Evolutionary conservation across 1,140 invertebrate genomes (phyloP), one percentile per base, ranked within the genome.

Genomic region (Trypoxylus dichotomus): DNA sequence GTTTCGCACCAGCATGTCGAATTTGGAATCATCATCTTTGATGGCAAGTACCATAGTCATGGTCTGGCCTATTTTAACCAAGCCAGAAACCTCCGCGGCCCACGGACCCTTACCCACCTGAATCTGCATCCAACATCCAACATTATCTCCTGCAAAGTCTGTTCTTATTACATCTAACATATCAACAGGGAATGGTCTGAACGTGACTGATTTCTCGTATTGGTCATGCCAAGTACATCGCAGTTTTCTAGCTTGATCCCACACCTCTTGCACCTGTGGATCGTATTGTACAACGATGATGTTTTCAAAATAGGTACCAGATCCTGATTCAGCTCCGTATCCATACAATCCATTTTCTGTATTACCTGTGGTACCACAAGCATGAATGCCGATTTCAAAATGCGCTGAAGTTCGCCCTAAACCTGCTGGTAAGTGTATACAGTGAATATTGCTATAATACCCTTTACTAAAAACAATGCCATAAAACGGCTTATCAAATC

Each of bases 31-130:
- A 81, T 97, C 96, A 80, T 98, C 96, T 86, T 98, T 97, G 80
- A 98, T 98, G 8, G 96, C 96, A 29, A 97, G 86, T 1, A 98
- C 96, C 96, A 98, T 97, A 5, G 96, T 98, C 96, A 98, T 97
- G 0, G 96, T 97, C 84, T 98, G 96, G 1, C 96, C 96, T 71
- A 97, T 98, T 86, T 97, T 97, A 0, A 98, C 96, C 27, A 98
- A 87, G 0, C 96, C 96, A 0, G 95, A 96, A 0, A 98, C 96
- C 88, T 98, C 96, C 0, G 94, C 96, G 8, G 96, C 96, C 96
- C 96, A 98, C 0, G 96, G 96, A 54, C 96, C 96, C 85, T 97
- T 98, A 19, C 96, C 96, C 6, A 97, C 96, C 88, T 96, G 95
- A 75, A 96, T 96, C 82, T 96, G 94, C 94, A 96, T 96, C 95